These are phyloP conservation scores for Hyles euphorbiae DNA, from an alignment of 1,140 invertebrate genomes.

Conservation along the genomic window DNA sequence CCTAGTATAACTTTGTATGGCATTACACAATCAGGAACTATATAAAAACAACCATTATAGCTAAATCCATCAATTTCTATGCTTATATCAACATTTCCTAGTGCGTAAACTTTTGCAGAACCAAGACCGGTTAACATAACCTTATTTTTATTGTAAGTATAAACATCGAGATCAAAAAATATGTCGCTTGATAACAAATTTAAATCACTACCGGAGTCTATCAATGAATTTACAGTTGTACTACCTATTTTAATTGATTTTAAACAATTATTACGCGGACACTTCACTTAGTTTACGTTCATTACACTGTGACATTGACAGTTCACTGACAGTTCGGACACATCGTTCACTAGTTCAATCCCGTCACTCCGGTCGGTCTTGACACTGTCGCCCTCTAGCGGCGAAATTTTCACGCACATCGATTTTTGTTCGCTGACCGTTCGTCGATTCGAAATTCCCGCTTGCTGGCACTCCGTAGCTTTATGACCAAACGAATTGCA, in stretches of 20 bases:
- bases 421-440: too few species aligned
- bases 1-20: conserved; percentile 16
- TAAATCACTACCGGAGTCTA: conserved; percentile 15
- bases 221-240: conserved; percentile 4
- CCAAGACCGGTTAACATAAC: conserved; percentile 11
- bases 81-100: conserved; percentile 5
- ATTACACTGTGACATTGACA: background rate
- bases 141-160: conserved; percentile 4
- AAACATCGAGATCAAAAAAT: conserved; percentile 6
- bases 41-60: conserved; percentile 9
- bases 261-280: conserved; percentile 6
- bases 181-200: conserved; percentile 11
- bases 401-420: too few species aligned
- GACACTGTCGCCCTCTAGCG: too few species aligned
- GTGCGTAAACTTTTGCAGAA: conserved; percentile 1
- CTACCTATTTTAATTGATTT: conserved; percentile 4
- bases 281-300: conserved; percentile 5
- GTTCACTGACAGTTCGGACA: too few species aligned
- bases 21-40: conserved; percentile 6
- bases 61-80: conserved; percentile 6
- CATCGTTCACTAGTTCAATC: too few species aligned
- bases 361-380: too few species aligned
- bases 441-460: too few species aligned
- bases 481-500: too few species aligned
- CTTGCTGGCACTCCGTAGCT: too few species aligned